A percentile compares a stretch with the other conserved stretches of the same genome.
Evolutionary conservation across 1,140 invertebrate genomes (phyloP).

Genomic region (Lepidostoma basale): DNA sequence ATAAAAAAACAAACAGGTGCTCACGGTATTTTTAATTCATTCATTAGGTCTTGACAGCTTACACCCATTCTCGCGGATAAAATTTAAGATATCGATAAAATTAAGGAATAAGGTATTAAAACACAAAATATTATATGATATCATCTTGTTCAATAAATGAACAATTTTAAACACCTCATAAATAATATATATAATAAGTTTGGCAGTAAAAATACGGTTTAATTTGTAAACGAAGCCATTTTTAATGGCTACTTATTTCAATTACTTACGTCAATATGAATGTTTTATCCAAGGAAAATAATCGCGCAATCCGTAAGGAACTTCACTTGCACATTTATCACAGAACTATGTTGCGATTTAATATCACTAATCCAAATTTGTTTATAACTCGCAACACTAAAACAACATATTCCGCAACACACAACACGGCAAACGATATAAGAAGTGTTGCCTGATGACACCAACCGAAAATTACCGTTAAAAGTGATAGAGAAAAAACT

Average conservation of each 20-base stretch:
- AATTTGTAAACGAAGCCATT: constrained; percentile 36
- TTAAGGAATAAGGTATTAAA: neutral
- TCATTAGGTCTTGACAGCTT: constrained; percentile 26
- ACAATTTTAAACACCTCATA: too few relatives aligned
- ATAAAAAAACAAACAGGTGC: neutral
- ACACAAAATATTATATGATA: neutral
- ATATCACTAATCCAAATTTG: constrained; percentile 26
- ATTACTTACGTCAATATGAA: constrained; percentile 32
- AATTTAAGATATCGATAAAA: neutral
- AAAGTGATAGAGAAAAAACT: too few relatives aligned
- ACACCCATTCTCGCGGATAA: constrained; percentile 32
- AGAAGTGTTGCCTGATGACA: constrained; percentile 13
- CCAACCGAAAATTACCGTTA: too few relatives aligned
- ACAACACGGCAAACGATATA: constrained; percentile 28
- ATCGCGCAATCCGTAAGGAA: neutral
- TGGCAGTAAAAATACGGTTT: constrained; percentile 15
- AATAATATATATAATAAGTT: constrained; percentile 5
- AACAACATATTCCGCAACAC: constrained; percentile 33
- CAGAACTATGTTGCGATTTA: neutral
- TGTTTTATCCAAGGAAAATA: neutral
- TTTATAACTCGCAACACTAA: constrained; percentile 30
- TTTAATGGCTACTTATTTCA: constrained; percentile 39
- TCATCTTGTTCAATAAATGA: neutral
- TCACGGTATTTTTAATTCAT: constrained; percentile 18
- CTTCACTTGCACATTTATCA: constrained; percentile 29